Evolutionary conservation across 2,113 vertebrate genomes (phyloP), one percentile per base, ranked within the genome.

Genomic region (Ammodytes dubius): DNA sequence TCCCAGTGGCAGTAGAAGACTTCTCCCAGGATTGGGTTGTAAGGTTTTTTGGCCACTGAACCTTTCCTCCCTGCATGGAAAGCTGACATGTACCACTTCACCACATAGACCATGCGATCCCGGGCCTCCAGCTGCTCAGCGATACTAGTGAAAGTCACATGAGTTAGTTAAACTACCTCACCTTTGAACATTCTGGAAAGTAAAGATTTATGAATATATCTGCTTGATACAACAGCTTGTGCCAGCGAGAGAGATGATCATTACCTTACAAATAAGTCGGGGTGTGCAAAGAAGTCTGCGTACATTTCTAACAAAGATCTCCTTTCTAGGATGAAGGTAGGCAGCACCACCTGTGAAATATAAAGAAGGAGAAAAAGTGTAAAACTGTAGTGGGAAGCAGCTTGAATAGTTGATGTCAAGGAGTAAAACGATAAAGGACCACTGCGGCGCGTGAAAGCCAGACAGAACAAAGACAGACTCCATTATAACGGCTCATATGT

Each of bases 301-400:
- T 99, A 99, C 98, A 99, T 99, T 96, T 99, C 98, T 94, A 99
- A 89, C 86, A 99, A 95, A 8, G 98, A 99, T 85, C 98, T 96
- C 88, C 98, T 95, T 91, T 99, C 98, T 81, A 99, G 93, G 91
- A 99, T 99, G 86, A 99, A 99, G 0, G 98, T 99, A 75, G 98
- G 98, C 82, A 99, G 96, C 78, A 99, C 98, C 78, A 99, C 98
- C 98, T 99, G 92, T 46, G 42, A 70, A 68, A 86, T 10, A 77
- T 14, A 81, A 68, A 2, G 27, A 86, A 71, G 40, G 7, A 66
- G 5, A 52, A 19, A 12, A 70, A 46, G 15, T 35, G 27, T 66
- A 19, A 61, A 65, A 50, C 58, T 64, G 65, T 6, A 53, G 56
- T 65, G 50, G 53, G 19, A 78, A 58, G n/a, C 54, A 6, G 9